Evolutionary conservation across 2,113 vertebrate genomes (phyloP).

Genomic region (Sylvia atricapilla): DNA sequence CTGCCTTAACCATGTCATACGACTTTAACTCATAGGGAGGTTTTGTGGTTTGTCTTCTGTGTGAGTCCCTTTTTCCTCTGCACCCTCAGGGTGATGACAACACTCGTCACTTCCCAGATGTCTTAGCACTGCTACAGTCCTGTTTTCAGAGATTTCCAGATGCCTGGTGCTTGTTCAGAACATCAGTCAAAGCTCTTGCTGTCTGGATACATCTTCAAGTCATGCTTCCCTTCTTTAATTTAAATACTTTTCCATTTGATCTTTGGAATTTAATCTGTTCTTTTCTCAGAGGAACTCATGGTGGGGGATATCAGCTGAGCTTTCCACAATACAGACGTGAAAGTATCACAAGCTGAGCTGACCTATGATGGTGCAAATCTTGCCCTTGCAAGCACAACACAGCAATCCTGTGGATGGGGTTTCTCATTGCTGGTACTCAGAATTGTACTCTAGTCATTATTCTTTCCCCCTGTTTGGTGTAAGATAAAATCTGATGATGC

Average conservation of each 20-base stretch:
- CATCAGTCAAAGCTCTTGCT: not conserved
- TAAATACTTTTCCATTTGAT: not conserved
- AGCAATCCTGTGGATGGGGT: not conserved
- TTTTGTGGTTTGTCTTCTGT: not conserved
- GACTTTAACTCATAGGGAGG: not conserved
- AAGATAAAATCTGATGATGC: not conserved
- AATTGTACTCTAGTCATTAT: not conserved
- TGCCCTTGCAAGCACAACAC: not conserved
- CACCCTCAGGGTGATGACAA: not conserved
- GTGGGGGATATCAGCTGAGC: not conserved
- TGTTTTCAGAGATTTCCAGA: not conserved
- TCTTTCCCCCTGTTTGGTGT: not conserved
- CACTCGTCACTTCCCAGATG: not conserved
- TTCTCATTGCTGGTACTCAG: not conserved
- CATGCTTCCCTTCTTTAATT: not conserved
- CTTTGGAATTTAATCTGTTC: not conserved
- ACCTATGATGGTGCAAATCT: not conserved
- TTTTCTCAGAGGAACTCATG: not conserved
- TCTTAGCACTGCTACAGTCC: rapidly evolving
- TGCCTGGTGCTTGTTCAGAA: not conserved
- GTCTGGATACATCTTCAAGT: not conserved
- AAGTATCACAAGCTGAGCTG: not conserved
- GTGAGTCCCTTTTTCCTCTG: not conserved
- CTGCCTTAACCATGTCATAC: not conserved
- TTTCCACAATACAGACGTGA: not conserved